Evolutionary conservation across 1,140 invertebrate genomes (phyloP).

Genomic region (Metaphire vulgaris): DNA sequence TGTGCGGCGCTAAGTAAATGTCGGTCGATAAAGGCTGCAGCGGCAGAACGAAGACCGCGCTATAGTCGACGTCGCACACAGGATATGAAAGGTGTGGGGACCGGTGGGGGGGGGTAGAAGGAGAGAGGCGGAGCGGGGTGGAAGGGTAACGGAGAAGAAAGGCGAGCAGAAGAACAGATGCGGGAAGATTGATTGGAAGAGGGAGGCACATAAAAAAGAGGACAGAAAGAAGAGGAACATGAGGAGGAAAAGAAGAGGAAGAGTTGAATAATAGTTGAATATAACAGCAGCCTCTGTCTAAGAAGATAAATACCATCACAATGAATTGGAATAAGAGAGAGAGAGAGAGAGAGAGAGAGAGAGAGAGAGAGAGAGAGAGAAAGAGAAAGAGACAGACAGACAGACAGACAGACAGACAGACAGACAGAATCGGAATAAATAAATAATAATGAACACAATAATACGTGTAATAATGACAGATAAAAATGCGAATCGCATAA

Average conservation of each 20-base stretch:
- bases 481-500: no score
- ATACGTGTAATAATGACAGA: no score
- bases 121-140: background rate
- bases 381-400: background rate
- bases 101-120: background rate
- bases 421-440: no score
- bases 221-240: background rate
- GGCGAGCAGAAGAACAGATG: background rate
- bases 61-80: no score
- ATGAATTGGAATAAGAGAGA: no score
- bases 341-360: background rate
- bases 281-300: no score
- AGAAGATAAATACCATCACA: no score
- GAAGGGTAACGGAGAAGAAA: background rate
- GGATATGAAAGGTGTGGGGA: background rate
- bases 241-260: background rate
- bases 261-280: no score
- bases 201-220: conserved; percentile 5
- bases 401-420: conserved; percentile 1
- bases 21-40: no score
- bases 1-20: no score
- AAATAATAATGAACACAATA: no score
- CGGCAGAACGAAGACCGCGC: no score
- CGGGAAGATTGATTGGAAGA: background rate
- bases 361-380: background rate